Base-by-base conservation (phyloP, 1,140 invertebrate species). In the Bombus breviceps region DNA sequence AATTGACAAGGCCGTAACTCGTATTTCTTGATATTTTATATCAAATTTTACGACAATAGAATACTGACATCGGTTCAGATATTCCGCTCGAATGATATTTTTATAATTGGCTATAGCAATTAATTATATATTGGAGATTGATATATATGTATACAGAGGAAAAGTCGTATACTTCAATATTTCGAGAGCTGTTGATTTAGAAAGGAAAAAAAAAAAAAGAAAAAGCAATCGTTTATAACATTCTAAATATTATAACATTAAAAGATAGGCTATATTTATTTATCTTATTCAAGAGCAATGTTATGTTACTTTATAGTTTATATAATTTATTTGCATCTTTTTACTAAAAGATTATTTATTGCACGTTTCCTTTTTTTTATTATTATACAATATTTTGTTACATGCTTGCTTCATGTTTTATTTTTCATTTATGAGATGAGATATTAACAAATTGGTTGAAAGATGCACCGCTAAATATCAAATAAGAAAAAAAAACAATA, bases 61-160 rank as follows among this genome's bases (percentile, higher is more conserved):
- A 68, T 82, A 75, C 43, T 79, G 18, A 86, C 57, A 64, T 75
- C 8, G 66, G 79, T 86, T 87, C 37, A 66, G 72, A 64, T 68
- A 41, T 79, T 53, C 66, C 83, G 77, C 81, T 86, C 64, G 78
- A 87, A 84, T 64, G 41, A 79, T 90, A 89, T 90, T 90, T 90
- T 89, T 89, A 85, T 89, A 89, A 89, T 89, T 90, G 73, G 81
- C 85, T 72, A n/a, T 74, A 81, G 62, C 22, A 64, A 86, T 81
- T 73, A 84, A 37, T 34, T 53, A 53, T 34, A 81, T 75, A 85
- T 85, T 82, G 53, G 18, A 88, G 41, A 85, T 85, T 76, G 43
- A 88, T 57, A 81, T 77, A 79, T 83, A 25, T 84, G 62, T 89
- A 41, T 69, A 32, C 15, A 39, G 32, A 68, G 68, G 59, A 25